phyloP scores from a whole-genome alignment of 1,140 invertebrate species.

The Rhagoletis pomonella region DNA sequence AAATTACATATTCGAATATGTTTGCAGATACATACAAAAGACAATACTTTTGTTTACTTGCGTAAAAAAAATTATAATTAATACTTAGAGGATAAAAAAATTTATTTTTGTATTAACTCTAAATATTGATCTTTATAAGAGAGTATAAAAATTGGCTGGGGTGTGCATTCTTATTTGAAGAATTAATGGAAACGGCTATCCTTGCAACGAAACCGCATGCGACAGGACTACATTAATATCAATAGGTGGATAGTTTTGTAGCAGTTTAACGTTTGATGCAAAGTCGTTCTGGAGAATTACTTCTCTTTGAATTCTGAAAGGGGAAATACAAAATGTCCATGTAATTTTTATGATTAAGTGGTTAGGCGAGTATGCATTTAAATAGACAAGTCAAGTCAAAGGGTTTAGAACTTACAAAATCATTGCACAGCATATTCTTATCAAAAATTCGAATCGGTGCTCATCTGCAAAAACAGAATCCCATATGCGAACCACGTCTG shows the following conservation, averaged over 20 bases:
- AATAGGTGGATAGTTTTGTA: conserved; percentile 88
- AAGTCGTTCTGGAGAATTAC: conserved; percentile 91
- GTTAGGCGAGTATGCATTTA: too few species aligned
- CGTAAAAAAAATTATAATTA: not conserved
- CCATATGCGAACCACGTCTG: conserved; percentile 97
- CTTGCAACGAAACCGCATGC: conserved; percentile 66
- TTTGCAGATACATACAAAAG: too few species aligned
- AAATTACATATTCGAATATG: not conserved
- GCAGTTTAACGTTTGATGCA: conserved; percentile 92
- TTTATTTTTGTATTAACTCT: not conserved
- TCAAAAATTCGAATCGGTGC: conserved; percentile 91
- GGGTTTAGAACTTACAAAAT: conserved; percentile 84
- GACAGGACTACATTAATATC: conserved; percentile 77
- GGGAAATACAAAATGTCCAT: not conserved
- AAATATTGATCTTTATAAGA: not conserved
- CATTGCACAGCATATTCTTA: conserved; percentile 96
- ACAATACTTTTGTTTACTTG: too few species aligned
- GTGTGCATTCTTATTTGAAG: not conserved
- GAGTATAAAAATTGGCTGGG: conserved; percentile 35
- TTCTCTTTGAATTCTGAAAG: conserved; percentile 84
- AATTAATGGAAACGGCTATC: conserved; percentile 45
- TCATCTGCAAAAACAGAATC: conserved; percentile 94
- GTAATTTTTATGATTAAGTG: too few species aligned
- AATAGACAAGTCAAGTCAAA: too few species aligned
- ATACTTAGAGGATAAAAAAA: not conserved